Evolutionary conservation across 2,797 vertebrate species (phyloP), one percentile per base, ranked within the genome.

Genomic region (Cheirogaleus major): DNA sequence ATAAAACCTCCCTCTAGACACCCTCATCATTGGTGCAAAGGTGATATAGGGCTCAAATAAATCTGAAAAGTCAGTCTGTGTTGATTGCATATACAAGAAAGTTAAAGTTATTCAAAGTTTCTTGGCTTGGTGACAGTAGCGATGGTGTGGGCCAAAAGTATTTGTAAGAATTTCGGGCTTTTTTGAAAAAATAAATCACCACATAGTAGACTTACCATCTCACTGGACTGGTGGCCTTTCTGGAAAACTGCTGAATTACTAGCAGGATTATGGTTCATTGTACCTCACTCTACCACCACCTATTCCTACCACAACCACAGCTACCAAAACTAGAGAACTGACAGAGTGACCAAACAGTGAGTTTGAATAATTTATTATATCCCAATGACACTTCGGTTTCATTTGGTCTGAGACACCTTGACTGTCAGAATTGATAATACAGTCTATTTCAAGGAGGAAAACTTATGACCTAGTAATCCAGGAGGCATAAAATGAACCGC

Each of bases 351-450:
- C 13, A 5, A 89, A 45, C 2, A 59, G 30, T 63, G 7, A 6
- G 14, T 38, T 61, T 75, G n/a, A 91, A 86, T 35, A 73, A 92
- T 63, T 78, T 45, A n/a, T 78, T 57, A 8, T 72, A 38, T n/a
- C 50, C 23, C 12, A 50, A 35, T n/a, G 76, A 67, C 48, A 38
- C 61, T 70, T 81, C 11, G 30, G 38, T 80, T 96, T 96, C 57
- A 93, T 88, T 93, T 81, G 23, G 25, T 85, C 72, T 96, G 84
- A 79, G 52, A 92, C 15, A 87, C 22, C 41, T 41, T 83, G 61
- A 82, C 81, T 73, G 65, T 88, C 73, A 94, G 50, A n/a, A 63
- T 61, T 86, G 23, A 83, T 82, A 84, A 87, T 23, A 80, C 4
- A 32, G 11, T 45, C 38, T 79, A 70, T 50, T 43, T 57, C 18